Evolutionary conservation across 2,113 vertebrate genomes (phyloP).

Genomic region (Albula goreensis): DNA sequence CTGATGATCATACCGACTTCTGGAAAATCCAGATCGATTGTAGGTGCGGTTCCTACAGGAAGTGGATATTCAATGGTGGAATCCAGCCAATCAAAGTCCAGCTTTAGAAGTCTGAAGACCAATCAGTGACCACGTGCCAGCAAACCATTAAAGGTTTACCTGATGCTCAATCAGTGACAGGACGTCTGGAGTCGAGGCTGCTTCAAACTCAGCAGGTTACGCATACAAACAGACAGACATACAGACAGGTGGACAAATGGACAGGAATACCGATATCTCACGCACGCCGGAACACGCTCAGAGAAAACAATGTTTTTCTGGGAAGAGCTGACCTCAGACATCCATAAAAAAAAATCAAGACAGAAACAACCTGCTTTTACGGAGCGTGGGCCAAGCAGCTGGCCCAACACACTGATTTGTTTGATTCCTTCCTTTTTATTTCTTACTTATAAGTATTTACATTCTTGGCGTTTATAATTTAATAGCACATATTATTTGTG

Average conservation of each 20-base stretch:
- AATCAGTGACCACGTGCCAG: no score
- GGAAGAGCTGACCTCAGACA: not conserved
- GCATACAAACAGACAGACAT: not conserved
- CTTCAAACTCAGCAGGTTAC: not conserved
- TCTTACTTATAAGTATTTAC: slow-evolving; percentile 23
- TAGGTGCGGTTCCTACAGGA: no score
- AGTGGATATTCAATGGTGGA: no score
- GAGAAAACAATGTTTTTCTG: not conserved
- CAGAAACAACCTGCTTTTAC: not conserved
- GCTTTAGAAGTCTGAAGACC: no score
- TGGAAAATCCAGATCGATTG: no score
- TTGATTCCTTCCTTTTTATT: slow-evolving; percentile 10
- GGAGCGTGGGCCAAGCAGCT: slow-evolving; percentile 8
- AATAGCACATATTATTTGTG: slow-evolving; percentile 20
- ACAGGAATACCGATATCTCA: not conserved
- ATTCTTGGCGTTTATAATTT: slow-evolving; percentile 23
- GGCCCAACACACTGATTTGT: not conserved
- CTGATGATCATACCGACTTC: no score
- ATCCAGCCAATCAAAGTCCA: no score
- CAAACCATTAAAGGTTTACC: no score
- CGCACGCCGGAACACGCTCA: not conserved
- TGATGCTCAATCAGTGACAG: no score
- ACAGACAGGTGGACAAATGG: not conserved
- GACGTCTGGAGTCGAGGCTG: no score
- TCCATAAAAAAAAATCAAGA: not conserved